Base-by-base conservation (phyloP, 2,113 vertebrate genomes). In the Glaucidium brasilianum region DNA sequence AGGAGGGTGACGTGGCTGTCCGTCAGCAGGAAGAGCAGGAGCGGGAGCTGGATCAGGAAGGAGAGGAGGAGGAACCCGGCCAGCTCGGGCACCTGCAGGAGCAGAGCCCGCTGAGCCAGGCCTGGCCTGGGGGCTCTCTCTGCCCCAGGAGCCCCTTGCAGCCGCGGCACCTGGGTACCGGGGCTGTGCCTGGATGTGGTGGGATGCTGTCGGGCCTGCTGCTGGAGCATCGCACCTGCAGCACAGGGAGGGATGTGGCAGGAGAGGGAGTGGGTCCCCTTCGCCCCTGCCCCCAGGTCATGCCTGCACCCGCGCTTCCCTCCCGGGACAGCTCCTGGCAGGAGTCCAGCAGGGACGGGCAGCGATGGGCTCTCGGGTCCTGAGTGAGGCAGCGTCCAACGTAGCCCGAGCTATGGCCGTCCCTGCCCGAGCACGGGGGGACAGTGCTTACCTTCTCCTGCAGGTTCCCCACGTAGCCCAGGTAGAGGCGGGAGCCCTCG, bases 21-120 rank as follows among this genome's bases (percentile, higher is more conserved):
- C 0, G 53, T 98, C 94, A 99, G 94, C 94, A 99, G 98, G 96
- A 99, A 99, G 37, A 99, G 98, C 86, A 99, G 93, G n/a, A 99
- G 96, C 1, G 99, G 99, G 78, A 98, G 97, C 97, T 99, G 99
- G 92, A 99, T 98, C 66, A 98, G 93, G 75, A 98, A 96, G 67
- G 99, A 98, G 72, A 99, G 97, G 34, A 99, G 97, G 95, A 98
- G 98, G 97, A 99, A 99, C 41, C 98, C 98, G 2, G 99, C 98
- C 68, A 99, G 97, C 88, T 99, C 98, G 0, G 98, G 99, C 50
- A 99, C 98, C 99, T 99, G 92, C 3, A 30, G 60, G 64, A 93
- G 74, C 92, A 84, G 91, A 73, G 49, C 15, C 25, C 64, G 64
- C 66, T 85, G 81, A 88, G 45, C 43, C 43, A 21, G 45, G 45